These are phyloP conservation scores for Drosophila subsilvestris DNA, from an alignment of 2,888 invertebrate species.

Conservation along the genomic window DNA sequence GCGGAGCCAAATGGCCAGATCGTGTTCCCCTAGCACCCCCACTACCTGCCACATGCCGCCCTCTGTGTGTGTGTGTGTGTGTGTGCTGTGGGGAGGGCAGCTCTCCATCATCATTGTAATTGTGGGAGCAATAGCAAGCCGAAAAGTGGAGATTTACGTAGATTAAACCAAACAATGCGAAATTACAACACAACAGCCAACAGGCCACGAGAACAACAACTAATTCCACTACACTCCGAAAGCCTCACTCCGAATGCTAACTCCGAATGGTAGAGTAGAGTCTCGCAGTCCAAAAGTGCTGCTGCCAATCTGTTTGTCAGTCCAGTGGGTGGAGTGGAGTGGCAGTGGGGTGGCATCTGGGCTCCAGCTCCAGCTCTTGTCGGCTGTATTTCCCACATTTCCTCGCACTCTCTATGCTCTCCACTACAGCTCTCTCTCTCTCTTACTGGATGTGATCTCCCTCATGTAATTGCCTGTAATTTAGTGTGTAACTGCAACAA, in stretches of 20 bases:
- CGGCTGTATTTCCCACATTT: slow-evolving; percentile 40
- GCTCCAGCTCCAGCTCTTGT: slow-evolving; percentile 6
- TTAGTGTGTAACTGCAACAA: slow-evolving; percentile 76
- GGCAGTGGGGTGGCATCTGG: not conserved
- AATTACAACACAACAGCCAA: slow-evolving; percentile 63
- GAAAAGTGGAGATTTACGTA: slow-evolving; percentile 70
- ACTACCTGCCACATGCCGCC: too few relatives aligned
- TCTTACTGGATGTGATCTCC: not conserved
- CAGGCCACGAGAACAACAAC: slow-evolving; percentile 32
- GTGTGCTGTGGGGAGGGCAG: not conserved
- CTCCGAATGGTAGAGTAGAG: slow-evolving; percentile 8
- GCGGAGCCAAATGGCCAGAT: slow-evolving; percentile 72
- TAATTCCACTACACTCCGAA: slow-evolving; percentile 18
- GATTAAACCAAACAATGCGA: slow-evolving; percentile 77
- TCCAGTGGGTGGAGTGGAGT: not conserved
- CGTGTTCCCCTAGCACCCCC: slow-evolving; percentile 40
- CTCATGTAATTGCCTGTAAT: slow-evolving; percentile 81
- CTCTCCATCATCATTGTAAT: slow-evolving; percentile 55
- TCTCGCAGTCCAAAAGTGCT: slow-evolving; percentile 11
- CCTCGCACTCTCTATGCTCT: slow-evolving; percentile 15
- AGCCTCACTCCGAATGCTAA: slow-evolving; percentile 11
- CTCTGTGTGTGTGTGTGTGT: too few relatives aligned
- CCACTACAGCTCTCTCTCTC: not conserved
- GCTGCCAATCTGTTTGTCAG: slow-evolving; percentile 39
- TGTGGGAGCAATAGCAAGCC: slow-evolving; percentile 69